Percentiles rank a stretch among this genome's conserved stretches.
These are phyloP conservation scores for Leptodactylus fuscus DNA, from an alignment of 2,113 vertebrate genomes.

Conservation along the genomic window DNA sequence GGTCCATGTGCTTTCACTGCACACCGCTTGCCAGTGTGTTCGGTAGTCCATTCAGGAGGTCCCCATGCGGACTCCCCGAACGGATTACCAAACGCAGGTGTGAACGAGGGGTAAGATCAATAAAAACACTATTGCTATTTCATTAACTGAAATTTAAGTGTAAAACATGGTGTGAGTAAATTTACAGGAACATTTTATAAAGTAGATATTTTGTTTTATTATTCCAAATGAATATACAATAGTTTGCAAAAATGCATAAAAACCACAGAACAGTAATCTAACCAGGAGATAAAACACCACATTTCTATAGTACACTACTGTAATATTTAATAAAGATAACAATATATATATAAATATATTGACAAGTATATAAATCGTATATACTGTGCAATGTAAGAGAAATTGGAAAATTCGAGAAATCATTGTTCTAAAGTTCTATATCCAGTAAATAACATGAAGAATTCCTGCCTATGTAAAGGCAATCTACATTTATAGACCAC, in stretches of 20 bases:
- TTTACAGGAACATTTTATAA: too few relatives aligned
- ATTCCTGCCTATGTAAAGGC: not conserved
- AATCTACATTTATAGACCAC: slow-evolving; percentile 14
- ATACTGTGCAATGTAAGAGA: not conserved
- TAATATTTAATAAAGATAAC: not conserved
- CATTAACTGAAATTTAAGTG: too few relatives aligned
- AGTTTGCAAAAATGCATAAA: not conserved
- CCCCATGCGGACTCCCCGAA: too few relatives aligned
- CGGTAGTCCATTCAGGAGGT: too few relatives aligned
- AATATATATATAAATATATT: not conserved
- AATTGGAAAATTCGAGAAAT: not conserved
- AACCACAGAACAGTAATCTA: not conserved
- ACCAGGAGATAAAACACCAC: not conserved
- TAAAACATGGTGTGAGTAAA: too few relatives aligned
- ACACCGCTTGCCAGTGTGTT: too few relatives aligned
- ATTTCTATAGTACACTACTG: not conserved
- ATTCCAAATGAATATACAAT: not conserved
- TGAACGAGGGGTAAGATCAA: too few relatives aligned
- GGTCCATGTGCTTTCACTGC: too few relatives aligned
- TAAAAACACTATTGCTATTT: too few relatives aligned
- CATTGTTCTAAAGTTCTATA: not conserved
- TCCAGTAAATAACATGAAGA: not conserved
- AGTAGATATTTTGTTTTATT: too few relatives aligned
- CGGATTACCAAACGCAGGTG: too few relatives aligned
- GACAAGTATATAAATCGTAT: not conserved